Percentiles rank a stretch among this genome's conserved stretches.
These are phyloP conservation scores for Papilio xuthus DNA, from an alignment of 1,140 invertebrate genomes.

Conservation along the genomic window DNA sequence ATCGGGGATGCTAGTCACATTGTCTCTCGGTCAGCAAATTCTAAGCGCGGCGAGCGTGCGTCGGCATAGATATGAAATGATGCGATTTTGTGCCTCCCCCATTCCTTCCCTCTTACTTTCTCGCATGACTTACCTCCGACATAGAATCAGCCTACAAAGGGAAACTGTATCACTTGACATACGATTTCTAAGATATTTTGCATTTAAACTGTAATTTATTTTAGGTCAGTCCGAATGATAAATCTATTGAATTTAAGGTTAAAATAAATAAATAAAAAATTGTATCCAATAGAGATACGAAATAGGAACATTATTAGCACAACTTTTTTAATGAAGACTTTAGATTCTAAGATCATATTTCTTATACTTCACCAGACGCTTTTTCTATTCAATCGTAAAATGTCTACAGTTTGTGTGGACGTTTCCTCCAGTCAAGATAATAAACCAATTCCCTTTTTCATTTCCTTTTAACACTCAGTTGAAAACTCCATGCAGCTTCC, in stretches of 20 bases:
- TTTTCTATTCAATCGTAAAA: conserved; percentile 1
- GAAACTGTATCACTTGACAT: conserved; percentile 1
- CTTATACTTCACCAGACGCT: background rate
- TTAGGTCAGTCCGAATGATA: background rate
- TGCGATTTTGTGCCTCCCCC: background rate
- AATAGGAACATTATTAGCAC: background rate
- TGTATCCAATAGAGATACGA: background rate
- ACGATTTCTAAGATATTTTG: background rate
- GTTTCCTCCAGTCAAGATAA: conserved; percentile 4
- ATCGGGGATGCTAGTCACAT: background rate
- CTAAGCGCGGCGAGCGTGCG: background rate
- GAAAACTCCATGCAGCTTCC: conserved; percentile 4
- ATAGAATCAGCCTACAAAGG: background rate
- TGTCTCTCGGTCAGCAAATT: conserved; percentile 13
- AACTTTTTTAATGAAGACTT: background rate
- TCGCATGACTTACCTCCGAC: background rate
- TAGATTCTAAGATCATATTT: background rate
- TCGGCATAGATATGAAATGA: conserved; percentile 15
- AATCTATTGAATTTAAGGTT: background rate
- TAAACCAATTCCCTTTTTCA: conserved; percentile 21
- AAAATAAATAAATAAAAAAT: no score
- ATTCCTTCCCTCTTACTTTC: background rate
- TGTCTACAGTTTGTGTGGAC: conserved; percentile 1
- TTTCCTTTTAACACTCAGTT: conserved; percentile 18
- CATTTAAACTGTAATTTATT: background rate